Evolutionary conservation across 2,797 vertebrate species (phyloP), one percentile per base, ranked within the genome.

Genomic region (Taeniopygia guttata): DNA sequence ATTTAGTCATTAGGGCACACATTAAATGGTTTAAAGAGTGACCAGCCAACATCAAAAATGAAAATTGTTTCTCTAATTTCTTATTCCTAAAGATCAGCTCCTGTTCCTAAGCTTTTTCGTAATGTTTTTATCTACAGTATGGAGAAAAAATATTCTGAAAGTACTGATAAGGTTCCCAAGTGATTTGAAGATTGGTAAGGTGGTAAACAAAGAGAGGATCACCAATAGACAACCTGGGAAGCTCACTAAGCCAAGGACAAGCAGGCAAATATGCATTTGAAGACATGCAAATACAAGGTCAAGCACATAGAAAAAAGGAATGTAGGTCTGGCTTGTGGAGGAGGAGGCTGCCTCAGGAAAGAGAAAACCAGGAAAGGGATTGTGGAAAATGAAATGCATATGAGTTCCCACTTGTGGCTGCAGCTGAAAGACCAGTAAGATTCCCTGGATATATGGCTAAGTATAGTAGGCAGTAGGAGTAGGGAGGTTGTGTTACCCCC

Each of bases 381-480:
- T 55, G n/a, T 58, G n/a, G 45, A 85, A 90, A 84, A 75, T 6
- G n/a, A 83, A 81, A 91, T 74, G 79, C 69, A 18, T 88, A 43
- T 78, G 66, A 86, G 26, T 93, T 94, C 85, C 76, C 3, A 3
- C 76, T 87, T 72, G 78, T 87, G 78, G 72, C 70, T 92, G 64
- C 68, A 77, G 78, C 81, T 68, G 87, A 85, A 92, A 58, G 81
- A 83, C 79, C 89, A 91, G 84, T 48, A 42, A 56, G 64, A 67
- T 90, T 94, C 54, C 49, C 18, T 2, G 29, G n/a, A 54, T 56
- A 3, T 64, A 3, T 4, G 40, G 73, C 94, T 94, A 94, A 94
- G 91, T 90, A 88, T 93, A 93, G 94, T 1, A 95, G 85, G 83
- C 69, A 75, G 94, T 93, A 36, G 91, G 95, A 96, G 95, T 34